These are phyloP conservation scores for Harpagus bidentatus DNA, from an alignment of 2,113 vertebrate species.

Conservation along the genomic window DNA sequence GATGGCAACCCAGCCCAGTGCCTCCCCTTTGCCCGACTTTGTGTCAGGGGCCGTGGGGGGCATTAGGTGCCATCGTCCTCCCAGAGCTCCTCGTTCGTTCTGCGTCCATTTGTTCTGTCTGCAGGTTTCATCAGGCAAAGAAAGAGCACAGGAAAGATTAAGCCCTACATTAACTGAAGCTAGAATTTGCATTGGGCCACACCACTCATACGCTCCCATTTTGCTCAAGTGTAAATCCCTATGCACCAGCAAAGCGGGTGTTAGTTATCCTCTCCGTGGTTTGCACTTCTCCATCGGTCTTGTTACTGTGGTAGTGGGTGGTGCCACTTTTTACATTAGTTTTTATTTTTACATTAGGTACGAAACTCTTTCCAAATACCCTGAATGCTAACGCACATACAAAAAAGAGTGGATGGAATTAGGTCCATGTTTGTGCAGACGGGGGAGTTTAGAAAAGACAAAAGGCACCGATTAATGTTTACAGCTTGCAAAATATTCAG, in stretches of 20 bases:
- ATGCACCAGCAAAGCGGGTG: fast-evolving
- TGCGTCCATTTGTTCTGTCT: background rate
- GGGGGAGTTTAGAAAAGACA: background rate
- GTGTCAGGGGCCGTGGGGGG: background rate
- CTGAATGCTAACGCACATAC: background rate
- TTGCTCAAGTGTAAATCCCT: background rate
- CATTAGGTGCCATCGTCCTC: fast-evolving
- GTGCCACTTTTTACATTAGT: background rate
- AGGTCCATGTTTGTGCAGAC: background rate
- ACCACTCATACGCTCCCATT: fast-evolving
- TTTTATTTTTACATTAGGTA: background rate
- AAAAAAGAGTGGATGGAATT: background rate
- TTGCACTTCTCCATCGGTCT: background rate
- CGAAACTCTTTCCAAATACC: background rate
- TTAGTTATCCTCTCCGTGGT: background rate
- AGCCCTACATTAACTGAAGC: background rate
- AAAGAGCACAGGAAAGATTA: background rate
- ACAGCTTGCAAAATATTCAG: background rate
- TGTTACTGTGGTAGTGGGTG: fast-evolving
- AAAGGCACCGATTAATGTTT: background rate
- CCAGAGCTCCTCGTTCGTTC: background rate
- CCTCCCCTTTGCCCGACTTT: fast-evolving
- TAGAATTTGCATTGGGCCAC: background rate
- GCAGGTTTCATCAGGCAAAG: background rate
- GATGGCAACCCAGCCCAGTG: background rate